phyloP scores from a whole-genome alignment of 2,797 vertebrate genomes.

The Macrochelys suwanniensis region DNA sequence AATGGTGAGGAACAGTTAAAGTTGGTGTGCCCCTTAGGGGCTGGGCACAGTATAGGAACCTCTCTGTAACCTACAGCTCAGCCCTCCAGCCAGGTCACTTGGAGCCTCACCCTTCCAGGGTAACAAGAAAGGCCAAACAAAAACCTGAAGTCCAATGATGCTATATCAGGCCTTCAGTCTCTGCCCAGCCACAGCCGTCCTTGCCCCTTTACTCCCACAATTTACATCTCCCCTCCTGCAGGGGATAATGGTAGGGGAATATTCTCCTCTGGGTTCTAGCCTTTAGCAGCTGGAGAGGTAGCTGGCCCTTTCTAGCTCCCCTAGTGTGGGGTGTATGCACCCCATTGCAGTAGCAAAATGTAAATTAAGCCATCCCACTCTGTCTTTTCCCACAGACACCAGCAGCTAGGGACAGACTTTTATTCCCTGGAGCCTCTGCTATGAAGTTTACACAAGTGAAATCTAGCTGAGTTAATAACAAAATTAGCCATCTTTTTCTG shows the following conservation, averaged over 20 bases:
- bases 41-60: neutral
- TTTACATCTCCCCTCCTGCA: neutral
- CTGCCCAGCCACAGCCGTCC: neutral
- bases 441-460: neutral
- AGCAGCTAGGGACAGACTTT: neutral
- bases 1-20: neutral
- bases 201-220: neutral
- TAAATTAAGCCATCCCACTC: neutral
- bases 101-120: neutral
- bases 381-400: neutral
- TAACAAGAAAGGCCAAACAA: neutral
- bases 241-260: neutral
- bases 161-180: neutral
- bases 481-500: neutral
- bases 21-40: too few relatives aligned
- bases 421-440: neutral
- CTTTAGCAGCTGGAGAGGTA: too few relatives aligned
- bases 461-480: neutral
- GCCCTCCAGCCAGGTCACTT: neutral
- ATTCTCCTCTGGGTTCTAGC: neutral
- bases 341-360: neutral
- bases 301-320: neutral
- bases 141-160: neutral
- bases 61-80: neutral
- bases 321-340: neutral